These are phyloP conservation scores for Eurosta solidaginis DNA, from an alignment of 1,140 invertebrate species.

Conservation along the genomic window DNA sequence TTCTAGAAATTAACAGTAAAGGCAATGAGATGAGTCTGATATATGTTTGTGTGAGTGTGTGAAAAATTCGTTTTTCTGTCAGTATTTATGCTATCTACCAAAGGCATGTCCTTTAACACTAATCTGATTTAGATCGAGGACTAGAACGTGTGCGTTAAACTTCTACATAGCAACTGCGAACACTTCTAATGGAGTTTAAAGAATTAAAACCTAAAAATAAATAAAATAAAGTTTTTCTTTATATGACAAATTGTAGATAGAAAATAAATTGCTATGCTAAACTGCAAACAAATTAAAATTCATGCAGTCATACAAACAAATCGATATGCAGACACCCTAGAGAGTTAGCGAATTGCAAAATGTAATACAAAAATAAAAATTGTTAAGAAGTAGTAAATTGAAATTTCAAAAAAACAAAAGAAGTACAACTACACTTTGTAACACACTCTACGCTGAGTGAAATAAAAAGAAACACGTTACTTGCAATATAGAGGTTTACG, in stretches of 20 bases:
- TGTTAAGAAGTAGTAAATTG: conserved; percentile 11
- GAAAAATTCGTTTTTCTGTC: no score
- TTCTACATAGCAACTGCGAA: neutral
- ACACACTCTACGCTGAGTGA: neutral
- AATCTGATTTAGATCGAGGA: neutral
- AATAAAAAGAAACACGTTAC: no score
- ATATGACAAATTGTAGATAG: conserved; percentile 11
- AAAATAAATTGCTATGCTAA: neutral
- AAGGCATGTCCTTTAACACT: no score
- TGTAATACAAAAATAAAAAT: neutral
- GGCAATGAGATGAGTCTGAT: neutral
- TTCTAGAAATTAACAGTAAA: neutral
- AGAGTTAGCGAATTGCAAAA: neutral
- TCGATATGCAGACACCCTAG: neutral
- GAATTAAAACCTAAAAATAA: neutral
- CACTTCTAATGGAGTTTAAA: neutral
- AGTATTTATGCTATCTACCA: no score
- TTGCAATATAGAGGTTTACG: no score
- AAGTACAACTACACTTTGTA: neutral
- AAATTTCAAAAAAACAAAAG: neutral
- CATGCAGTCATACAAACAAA: neutral
- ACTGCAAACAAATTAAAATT: neutral
- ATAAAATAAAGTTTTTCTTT: neutral
- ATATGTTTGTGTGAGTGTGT: neutral
- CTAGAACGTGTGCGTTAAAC: neutral